Evolutionary conservation across 1,140 invertebrate genomes (phyloP).

Genomic region (Pseudomyrmex concolor): DNA sequence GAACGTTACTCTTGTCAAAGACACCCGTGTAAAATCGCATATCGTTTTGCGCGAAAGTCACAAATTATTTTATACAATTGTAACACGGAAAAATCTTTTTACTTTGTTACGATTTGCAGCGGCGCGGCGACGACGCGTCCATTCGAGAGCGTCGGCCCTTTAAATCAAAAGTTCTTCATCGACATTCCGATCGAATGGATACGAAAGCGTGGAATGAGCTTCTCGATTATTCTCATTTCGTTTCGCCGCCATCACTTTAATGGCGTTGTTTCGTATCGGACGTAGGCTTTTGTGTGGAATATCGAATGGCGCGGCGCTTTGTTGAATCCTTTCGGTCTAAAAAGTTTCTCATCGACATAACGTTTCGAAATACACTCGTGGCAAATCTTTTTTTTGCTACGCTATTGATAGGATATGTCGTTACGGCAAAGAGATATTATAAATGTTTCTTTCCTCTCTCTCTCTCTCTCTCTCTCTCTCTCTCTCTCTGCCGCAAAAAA

Average conservation of each 20-base stretch:
- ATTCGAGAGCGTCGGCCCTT: conserved; percentile 53
- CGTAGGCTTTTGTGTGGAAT: conserved; percentile 54
- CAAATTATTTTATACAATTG: conserved; percentile 42
- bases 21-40: background rate
- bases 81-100: conserved; percentile 20
- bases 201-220: conserved; percentile 57
- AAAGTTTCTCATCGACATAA: conserved; percentile 59
- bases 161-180: conserved; percentile 62
- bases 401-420: background rate
- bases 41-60: background rate
- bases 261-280: conserved; percentile 59
- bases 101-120: background rate
- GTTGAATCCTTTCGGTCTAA: conserved; percentile 23
- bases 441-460: conserved; percentile 4
- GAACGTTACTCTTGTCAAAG: background rate
- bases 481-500: too few species aligned
- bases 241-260: conserved; percentile 56
- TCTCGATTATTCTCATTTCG: conserved; percentile 61
- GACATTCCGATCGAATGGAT: conserved; percentile 58
- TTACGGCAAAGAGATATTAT: background rate
- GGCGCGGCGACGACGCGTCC: conserved; percentile 18
- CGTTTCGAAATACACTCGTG: conserved; percentile 31
- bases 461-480: too few species aligned
- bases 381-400: conserved; percentile 30
- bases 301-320: conserved; percentile 52